Evolutionary conservation across 2,113 vertebrate species (phyloP).

Genomic region (Macquaria ambigua): DNA sequence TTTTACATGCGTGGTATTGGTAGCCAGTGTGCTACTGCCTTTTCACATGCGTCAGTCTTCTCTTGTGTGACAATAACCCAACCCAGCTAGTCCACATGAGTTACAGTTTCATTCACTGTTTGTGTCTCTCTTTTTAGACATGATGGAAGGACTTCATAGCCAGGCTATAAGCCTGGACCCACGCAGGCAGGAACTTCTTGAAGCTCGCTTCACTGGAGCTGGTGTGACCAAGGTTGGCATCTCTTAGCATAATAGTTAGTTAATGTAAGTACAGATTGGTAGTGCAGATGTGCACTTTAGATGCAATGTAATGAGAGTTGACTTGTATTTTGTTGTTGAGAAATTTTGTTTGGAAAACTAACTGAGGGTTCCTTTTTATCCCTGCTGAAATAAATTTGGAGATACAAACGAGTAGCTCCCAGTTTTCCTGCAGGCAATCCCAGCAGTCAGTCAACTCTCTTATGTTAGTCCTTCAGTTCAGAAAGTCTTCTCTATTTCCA

Average conservation of each 20-base stretch:
- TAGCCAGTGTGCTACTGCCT: background rate
- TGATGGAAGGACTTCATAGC: conserved; percentile 97
- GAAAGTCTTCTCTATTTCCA: conserved; percentile 21
- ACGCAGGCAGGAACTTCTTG: conserved; percentile 93
- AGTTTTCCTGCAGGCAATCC: background rate
- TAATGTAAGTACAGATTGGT: background rate
- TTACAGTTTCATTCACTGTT: conserved; percentile 19
- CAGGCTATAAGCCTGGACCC: conserved; percentile 90
- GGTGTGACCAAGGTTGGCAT: conserved; percentile 92
- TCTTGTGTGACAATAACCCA: conserved; percentile 10
- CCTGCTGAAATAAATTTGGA: background rate
- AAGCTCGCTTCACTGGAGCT: conserved; percentile 94
- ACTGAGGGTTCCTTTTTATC: background rate
- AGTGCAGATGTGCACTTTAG: background rate
- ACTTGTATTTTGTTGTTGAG: background rate
- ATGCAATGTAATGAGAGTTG: background rate
- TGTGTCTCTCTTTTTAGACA: conserved; percentile 83
- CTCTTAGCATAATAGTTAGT: background rate
- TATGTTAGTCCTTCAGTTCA: background rate
- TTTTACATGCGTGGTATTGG: background rate
- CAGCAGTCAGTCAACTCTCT: background rate
- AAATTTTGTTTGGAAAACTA: background rate
- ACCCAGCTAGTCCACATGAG: background rate
- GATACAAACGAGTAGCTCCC: background rate
- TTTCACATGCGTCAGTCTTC: background rate